Base-by-base conservation (phyloP, 2,888 invertebrate genomes). In the Hermaeophaga mercurialis region DNA sequence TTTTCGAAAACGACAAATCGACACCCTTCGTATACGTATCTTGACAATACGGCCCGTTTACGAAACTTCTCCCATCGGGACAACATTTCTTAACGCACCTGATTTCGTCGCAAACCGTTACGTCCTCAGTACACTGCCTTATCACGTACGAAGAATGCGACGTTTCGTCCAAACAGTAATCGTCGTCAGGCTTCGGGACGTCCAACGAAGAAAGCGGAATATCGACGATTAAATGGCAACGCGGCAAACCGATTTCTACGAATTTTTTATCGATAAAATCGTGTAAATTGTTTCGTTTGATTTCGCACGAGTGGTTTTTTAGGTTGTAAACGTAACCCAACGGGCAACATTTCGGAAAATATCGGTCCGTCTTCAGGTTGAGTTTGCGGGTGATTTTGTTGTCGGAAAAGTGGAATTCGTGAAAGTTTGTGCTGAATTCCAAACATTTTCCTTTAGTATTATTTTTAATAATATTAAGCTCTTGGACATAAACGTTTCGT, bases 1-100 rank as follows among this genome's bases (percentile, higher is more conserved):
- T 56, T 1, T 49, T 43, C 1, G 70, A 64, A 55, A 66, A 66
- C 4, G 38, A 41, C 47, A 72, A 45, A 49, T 71, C 61, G 48
- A 74, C 12, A 7, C 74, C 74, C 52, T 70, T 50, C 1, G 56
- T 63, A 15, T 68, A 69, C 14, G 69, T 71, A 43, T 66, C 62
- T 4, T 45, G 38, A 59, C 75, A 75, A 9, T 53, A 55, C 1
- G 61, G 31, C 12, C 69, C 72, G 24, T 63, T 64, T 5, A 72
- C 73, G 56, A 73, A 83, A 66, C 83, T 81, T 34, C 82, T 67
- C 9, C 83, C 84, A 18, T 81, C 74, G 1, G 81, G 80, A 66
- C 84, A 84, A 63, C 84, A 84, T 67, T 84, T 84, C 50, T 77
- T 79, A 3, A 83, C 60, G 62, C 82, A 81, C 54, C 65, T 64